Evolutionary conservation across 2,797 vertebrate species (phyloP).

Genomic region (Eutrigla gurnardus): DNA sequence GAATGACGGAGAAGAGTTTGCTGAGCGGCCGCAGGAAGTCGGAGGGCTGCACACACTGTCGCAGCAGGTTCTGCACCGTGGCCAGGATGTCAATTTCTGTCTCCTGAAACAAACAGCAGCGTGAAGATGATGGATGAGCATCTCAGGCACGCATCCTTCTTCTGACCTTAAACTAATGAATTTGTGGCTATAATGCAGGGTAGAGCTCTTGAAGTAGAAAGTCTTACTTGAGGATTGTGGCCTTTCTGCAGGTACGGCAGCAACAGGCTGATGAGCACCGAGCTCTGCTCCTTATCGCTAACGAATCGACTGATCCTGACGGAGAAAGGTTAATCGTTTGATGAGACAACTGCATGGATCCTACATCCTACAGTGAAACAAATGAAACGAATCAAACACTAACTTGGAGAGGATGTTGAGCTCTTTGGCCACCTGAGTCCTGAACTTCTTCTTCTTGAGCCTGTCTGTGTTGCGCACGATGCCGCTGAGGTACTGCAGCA

Average conservation of each 20-base stretch:
- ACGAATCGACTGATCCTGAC: slow-evolving; percentile 94
- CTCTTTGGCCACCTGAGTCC: slow-evolving; percentile 92
- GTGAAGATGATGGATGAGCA: background rate
- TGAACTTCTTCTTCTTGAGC: slow-evolving; percentile 92
- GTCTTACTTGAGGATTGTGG: slow-evolving; percentile 86
- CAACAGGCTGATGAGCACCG: slow-evolving; percentile 90
- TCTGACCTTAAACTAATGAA: background rate
- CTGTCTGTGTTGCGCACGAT: slow-evolving; percentile 88
- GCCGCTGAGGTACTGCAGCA: slow-evolving; percentile 91
- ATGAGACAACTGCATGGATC: background rate
- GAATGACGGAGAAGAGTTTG: slow-evolving; percentile 91
- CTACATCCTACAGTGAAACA: background rate
- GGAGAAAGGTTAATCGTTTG: background rate
- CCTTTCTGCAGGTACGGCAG: slow-evolving; percentile 92
- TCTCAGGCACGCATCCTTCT: background rate
- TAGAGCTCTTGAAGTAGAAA: background rate
- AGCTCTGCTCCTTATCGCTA: slow-evolving; percentile 92
- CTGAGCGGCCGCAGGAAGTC: slow-evolving; percentile 91
- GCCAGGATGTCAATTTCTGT: slow-evolving; percentile 93
- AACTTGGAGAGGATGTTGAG: slow-evolving; percentile 98
- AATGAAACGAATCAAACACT: slow-evolving; percentile 59
- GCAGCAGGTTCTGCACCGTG: slow-evolving; percentile 93
- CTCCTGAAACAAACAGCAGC: slow-evolving; percentile 80
- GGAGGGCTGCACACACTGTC: slow-evolving; percentile 84
- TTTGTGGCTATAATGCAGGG: background rate